Evolutionary conservation across 1,140 invertebrate genomes (phyloP).

Genomic region (Vanessa atalanta): DNA sequence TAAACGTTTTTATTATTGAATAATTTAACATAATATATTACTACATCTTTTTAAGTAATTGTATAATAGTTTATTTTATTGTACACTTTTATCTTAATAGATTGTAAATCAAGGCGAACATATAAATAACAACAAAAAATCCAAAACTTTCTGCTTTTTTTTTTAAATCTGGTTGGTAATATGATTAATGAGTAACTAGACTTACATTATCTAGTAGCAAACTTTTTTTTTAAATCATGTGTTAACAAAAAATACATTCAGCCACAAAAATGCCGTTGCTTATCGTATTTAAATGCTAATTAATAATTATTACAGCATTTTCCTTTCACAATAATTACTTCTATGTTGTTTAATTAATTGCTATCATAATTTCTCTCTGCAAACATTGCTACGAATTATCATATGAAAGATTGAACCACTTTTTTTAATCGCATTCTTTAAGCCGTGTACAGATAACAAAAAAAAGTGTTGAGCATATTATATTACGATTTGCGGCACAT

Average conservation of each 20-base stretch:
- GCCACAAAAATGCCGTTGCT: not conserved
- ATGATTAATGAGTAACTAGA: no score
- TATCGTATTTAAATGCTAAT: not conserved
- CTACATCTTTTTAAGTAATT: no score
- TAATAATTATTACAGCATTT: not conserved
- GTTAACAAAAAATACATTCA: not conserved
- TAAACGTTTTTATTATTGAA: no score
- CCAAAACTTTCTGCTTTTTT: no score
- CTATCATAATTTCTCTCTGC: not conserved
- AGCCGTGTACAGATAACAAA: not conserved
- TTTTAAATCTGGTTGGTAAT: no score
- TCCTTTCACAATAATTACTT: conserved; percentile 1
- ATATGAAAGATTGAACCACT: not conserved
- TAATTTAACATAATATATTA: no score
- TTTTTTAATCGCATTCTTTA: not conserved
- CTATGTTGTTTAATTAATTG: not conserved
- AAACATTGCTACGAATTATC: not conserved
- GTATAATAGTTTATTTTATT: no score
- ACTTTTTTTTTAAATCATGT: not conserved
- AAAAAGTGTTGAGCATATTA: not conserved
- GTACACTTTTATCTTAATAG: no score
- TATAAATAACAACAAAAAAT: no score
- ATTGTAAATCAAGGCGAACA: no score
- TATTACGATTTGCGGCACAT: not conserved
- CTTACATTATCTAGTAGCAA: no score